phyloP scores from a whole-genome alignment of 2,113 vertebrate species.

The Calonectris borealis region DNA sequence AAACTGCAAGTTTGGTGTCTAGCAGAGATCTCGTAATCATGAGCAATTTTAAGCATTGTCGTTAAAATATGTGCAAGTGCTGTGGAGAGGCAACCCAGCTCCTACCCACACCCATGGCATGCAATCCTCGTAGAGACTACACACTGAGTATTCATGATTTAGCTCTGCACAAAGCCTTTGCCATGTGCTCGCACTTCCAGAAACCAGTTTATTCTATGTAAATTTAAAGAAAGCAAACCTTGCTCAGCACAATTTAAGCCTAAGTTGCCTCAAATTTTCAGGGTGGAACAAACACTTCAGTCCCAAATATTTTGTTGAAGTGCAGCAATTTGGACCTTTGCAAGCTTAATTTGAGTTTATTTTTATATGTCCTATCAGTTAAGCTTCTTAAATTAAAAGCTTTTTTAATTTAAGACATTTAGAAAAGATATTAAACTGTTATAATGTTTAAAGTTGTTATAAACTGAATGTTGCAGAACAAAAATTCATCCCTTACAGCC shows the following conservation, averaged over 20 bases:
- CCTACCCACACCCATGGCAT: fast-evolving
- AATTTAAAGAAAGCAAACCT: not conserved
- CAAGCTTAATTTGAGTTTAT: not conserved
- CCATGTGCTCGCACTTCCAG: not conserved
- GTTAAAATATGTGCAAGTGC: fast-evolving
- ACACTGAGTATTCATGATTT: not conserved
- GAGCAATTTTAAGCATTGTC: not conserved
- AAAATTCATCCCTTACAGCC: not conserved
- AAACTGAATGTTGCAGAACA: not conserved
- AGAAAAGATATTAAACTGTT: not conserved
- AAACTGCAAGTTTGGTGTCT: not conserved
- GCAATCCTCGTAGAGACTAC: fast-evolving
- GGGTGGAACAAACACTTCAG: not conserved
- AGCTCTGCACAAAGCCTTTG: not conserved
- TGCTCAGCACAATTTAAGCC: not conserved
- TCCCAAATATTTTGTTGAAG: not conserved
- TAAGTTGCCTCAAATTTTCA: not conserved
- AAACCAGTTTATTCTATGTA: not conserved
- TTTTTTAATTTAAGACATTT: not conserved
- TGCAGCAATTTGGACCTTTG: not conserved
- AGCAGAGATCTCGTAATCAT: not conserved
- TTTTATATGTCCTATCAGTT: not conserved
- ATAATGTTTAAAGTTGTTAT: not conserved
- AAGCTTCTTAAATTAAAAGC: not conserved
- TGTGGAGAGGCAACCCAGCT: not conserved